Evolutionary conservation across 2,797 vertebrate species (phyloP), one percentile per base, ranked within the genome.

Genomic region (Clangula hyemalis): DNA sequence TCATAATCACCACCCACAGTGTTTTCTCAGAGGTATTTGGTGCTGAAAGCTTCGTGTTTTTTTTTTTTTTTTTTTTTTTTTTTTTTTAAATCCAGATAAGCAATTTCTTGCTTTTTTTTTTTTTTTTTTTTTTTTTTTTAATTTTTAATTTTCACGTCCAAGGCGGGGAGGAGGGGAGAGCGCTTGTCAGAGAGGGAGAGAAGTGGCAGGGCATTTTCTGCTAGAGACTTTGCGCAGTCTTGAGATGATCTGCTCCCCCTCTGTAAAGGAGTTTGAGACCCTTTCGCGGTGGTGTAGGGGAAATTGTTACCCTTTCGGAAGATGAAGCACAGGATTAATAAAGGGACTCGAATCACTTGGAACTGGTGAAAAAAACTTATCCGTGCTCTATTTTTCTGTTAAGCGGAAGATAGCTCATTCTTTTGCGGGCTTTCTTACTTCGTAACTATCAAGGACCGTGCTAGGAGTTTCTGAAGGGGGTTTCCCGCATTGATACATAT

Each of bases 21-120:
- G 78, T 97, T 97, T 97, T 95, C 87, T 90, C 95, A 93, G 95
- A 87, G 95, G 72, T 95, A 86, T 85, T 97, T 90, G 84, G 74
- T 89, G 84, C 90, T 94, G 94, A 95, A 97, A 96, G 87, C 81
- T 92, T 94, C 84, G 69, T 96, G 87, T 86, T 97, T 93, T 70
- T 87, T 88, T 91, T 69, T 38, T 10, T 21, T 95, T 91, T 34
- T 32, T 77, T 53, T 9, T 45, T 49, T 22, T 2, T 3, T 3
- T 0, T 6, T 24, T 47, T 47, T 9, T 8, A 19, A 49, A 24
- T 58, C 25, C 73, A 86, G 83, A 95, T 78, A 96, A 94, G 92
- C 32, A 45, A 60, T 96, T 97, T 97, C 76, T 96, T 95, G 72
- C 82, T 47, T 96, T 89, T 25, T 47, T 94, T 81, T 71, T 60